These are phyloP conservation scores for Acanthisitta chloris DNA, from an alignment of 2,113 vertebrate species.

Conservation along the genomic window DNA sequence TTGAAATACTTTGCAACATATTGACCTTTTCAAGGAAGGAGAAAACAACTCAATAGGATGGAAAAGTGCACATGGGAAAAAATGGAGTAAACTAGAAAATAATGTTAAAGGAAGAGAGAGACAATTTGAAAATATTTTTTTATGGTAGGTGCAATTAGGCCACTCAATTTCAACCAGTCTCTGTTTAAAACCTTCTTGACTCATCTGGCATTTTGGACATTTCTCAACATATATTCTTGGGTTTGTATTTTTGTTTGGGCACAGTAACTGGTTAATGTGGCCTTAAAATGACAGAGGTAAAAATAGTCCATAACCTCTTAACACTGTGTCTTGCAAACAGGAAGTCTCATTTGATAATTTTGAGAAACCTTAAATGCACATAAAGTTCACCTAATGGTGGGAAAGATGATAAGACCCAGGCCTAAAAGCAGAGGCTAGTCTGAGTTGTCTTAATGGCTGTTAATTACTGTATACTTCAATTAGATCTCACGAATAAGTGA, in stretches of 20 bases:
- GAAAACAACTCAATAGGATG: neutral
- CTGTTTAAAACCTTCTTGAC: neutral
- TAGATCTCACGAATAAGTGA: constrained; percentile 34
- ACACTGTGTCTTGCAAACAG: neutral
- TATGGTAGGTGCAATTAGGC: neutral
- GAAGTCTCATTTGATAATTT: neutral
- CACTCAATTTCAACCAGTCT: neutral
- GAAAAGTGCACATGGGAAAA: neutral
- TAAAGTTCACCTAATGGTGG: neutral
- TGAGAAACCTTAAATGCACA: neutral
- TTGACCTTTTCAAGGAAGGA: neutral
- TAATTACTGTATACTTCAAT: constrained; percentile 16
- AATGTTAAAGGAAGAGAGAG: neutral
- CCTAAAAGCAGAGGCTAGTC: neutral
- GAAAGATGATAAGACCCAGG: neutral
- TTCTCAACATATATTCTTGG: neutral
- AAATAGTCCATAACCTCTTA: neutral
- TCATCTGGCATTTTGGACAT: neutral
- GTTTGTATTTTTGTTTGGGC: neutral
- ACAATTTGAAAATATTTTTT: neutral
- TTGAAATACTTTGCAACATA: neutral
- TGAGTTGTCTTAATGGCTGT: neutral
- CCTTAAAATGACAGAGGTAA: neutral
- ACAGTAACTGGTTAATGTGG: neutral
- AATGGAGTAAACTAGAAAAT: neutral